Evolutionary conservation across 1,140 invertebrate genomes (phyloP).

Genomic region (Habropoda laboriosa): DNA sequence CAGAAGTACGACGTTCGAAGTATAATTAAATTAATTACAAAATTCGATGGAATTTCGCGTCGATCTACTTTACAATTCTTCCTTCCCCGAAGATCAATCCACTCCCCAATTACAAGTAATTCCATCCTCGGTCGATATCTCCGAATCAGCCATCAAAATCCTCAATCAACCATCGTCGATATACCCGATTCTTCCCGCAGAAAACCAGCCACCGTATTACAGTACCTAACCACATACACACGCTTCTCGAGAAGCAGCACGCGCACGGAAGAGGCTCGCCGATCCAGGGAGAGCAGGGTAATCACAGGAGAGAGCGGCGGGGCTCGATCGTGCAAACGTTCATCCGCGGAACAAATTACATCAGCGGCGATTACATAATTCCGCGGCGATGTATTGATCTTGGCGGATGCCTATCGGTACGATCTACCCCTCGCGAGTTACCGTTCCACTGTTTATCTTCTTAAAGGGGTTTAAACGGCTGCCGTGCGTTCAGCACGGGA

Average conservation of each 20-base stretch:
- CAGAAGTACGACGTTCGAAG: too few species aligned
- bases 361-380: slow-evolving; percentile 25
- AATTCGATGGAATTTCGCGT: too few species aligned
- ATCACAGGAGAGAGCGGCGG: slow-evolving; percentile 10
- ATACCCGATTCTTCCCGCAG: too few species aligned
- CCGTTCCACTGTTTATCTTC: slow-evolving; percentile 41
- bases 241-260: neutral
- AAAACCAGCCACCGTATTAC: too few species aligned
- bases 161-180: too few species aligned
- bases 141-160: too few species aligned
- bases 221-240: too few species aligned
- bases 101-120: too few species aligned
- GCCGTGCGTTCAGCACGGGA: slow-evolving; percentile 32
- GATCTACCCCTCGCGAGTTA: slow-evolving; percentile 24
- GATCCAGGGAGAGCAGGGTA: neutral
- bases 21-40: too few species aligned
- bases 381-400: slow-evolving; percentile 13
- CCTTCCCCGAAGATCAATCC: too few species aligned
- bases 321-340: neutral
- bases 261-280: neutral
- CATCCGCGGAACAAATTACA: slow-evolving; percentile 2
- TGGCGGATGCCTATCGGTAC: slow-evolving; percentile 17
- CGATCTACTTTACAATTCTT: too few species aligned
- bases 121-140: too few species aligned
- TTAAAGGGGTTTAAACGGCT: slow-evolving; percentile 31